phyloP scores from a whole-genome alignment of 1,140 invertebrate species.

The Megalonaias nervosa region DNA sequence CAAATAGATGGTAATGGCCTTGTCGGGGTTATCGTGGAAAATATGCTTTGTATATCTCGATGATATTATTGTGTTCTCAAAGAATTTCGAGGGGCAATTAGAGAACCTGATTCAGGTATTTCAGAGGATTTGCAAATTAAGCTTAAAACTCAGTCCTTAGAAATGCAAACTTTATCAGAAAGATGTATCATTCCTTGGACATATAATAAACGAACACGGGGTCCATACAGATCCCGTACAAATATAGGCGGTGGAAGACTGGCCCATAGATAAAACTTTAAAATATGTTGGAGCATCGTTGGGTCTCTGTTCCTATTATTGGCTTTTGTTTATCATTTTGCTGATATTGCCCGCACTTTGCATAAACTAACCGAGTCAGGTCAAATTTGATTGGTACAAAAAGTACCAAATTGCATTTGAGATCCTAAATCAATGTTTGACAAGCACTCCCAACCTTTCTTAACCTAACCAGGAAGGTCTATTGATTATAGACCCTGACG shows the following conservation, averaged over 20 bases:
- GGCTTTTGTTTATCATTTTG: background rate
- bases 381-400: background rate
- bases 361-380: conserved; percentile 1
- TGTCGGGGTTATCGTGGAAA: too few relatives aligned
- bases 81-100: too few relatives aligned
- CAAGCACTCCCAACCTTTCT: conserved; percentile 14
- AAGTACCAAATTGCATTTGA: conserved; percentile 4
- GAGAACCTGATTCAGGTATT: too few relatives aligned
- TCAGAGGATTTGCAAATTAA: too few relatives aligned
- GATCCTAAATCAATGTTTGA: conserved; percentile 5
- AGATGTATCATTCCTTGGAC: conserved; percentile 11
- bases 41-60: too few relatives aligned
- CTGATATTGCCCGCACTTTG: background rate
- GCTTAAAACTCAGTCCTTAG: too few relatives aligned
- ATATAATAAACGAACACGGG: conserved; percentile 3
- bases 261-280: background rate
- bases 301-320: background rate
- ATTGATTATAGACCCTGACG: conserved; percentile 34
- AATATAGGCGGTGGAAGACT: background rate
- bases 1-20: too few relatives aligned
- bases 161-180: conserved; percentile 2
- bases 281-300: conserved; percentile 3
- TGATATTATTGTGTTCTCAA: too few relatives aligned
- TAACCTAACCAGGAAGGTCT: conserved; percentile 11
- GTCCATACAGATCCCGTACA: background rate